These are phyloP conservation scores for Leuciscus waleckii DNA, from an alignment of 2,797 vertebrate species.

Conservation along the genomic window DNA sequence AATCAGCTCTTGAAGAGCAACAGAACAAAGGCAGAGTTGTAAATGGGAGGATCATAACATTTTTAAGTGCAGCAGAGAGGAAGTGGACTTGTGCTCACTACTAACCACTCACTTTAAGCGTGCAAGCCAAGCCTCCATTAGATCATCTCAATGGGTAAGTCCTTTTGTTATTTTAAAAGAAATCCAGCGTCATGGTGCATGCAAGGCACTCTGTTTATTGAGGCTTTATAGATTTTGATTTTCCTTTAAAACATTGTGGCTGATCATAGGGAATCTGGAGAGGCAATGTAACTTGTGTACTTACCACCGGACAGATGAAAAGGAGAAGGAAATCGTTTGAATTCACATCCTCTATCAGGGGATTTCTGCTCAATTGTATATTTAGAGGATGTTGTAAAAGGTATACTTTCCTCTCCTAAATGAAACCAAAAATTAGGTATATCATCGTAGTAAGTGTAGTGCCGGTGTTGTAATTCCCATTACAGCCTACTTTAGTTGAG, in stretches of 20 bases:
- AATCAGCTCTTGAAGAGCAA: conserved; percentile 27
- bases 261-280: neutral
- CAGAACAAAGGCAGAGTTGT: conserved; percentile 16
- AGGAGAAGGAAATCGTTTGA: conserved; percentile 20
- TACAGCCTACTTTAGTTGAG: neutral
- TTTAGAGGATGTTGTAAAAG: conserved; percentile 19
- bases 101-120: conserved; percentile 48
- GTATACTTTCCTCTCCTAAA: conserved; percentile 24
- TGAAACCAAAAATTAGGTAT: conserved; percentile 36
- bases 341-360: conserved; percentile 21
- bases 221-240: neutral
- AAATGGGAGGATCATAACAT: conserved; percentile 68
- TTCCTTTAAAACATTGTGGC: neutral
- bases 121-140: conserved; percentile 40
- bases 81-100: conserved; percentile 68
- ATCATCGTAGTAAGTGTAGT: neutral
- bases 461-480: neutral
- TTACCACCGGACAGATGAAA: conserved; percentile 10
- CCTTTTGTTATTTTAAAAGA: neutral
- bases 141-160: conserved; percentile 65
- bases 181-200: no score
- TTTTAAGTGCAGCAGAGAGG: conserved; percentile 65
- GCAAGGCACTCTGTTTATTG: neutral
- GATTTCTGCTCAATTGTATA: conserved; percentile 23
- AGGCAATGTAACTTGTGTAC: neutral